A percentile compares a stretch with the other conserved stretches of the same genome.
Evolutionary conservation across 2,888 invertebrate genomes (phyloP).

Genomic region (Sarcophaga caerulescens): DNA sequence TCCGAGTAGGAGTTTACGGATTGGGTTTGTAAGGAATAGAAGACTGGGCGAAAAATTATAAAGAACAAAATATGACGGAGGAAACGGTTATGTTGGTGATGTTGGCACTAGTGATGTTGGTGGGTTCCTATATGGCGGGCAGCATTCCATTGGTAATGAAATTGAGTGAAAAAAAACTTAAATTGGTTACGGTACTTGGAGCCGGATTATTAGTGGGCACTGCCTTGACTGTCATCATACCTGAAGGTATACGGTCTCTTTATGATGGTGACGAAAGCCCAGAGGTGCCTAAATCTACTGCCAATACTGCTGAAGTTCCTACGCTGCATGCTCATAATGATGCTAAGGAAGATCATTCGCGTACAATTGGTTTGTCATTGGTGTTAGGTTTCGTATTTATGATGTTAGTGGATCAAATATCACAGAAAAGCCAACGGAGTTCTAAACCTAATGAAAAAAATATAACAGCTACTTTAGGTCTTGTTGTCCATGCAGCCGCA

Average conservation of each 20-base stretch:
- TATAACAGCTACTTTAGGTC: conserved; percentile 96
- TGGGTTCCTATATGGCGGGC: conserved; percentile 97
- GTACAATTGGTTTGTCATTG: conserved; percentile 92
- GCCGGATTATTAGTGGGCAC: conserved; percentile 98
- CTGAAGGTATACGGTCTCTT: conserved; percentile 96
- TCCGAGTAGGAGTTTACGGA: not conserved
- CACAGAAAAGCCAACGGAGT: conserved; percentile 81
- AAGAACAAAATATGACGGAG: conserved; percentile 82
- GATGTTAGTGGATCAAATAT: conserved; percentile 95
- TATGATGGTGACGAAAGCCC: conserved; percentile 81
- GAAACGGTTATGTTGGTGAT: conserved; percentile 91
- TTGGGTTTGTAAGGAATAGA: not conserved
- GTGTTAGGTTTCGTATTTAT: conserved; percentile 98
- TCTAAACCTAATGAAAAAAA: conserved; percentile 85
- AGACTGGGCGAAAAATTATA: not conserved
- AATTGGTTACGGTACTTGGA: conserved; percentile 96
- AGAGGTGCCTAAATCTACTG: conserved; percentile 5
- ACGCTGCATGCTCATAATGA: conserved; percentile 6
- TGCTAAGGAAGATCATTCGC: conserved; percentile 74
- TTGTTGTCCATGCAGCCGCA: conserved; percentile 99
- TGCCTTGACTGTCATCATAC: conserved; percentile 98
- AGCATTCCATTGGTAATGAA: conserved; percentile 96
- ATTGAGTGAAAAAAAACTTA: conserved; percentile 97
- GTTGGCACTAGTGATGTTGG: conserved; percentile 94
- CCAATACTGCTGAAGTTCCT: not conserved